phyloP scores from a whole-genome alignment of 2,113 vertebrate genomes.

The Columba livia region DNA sequence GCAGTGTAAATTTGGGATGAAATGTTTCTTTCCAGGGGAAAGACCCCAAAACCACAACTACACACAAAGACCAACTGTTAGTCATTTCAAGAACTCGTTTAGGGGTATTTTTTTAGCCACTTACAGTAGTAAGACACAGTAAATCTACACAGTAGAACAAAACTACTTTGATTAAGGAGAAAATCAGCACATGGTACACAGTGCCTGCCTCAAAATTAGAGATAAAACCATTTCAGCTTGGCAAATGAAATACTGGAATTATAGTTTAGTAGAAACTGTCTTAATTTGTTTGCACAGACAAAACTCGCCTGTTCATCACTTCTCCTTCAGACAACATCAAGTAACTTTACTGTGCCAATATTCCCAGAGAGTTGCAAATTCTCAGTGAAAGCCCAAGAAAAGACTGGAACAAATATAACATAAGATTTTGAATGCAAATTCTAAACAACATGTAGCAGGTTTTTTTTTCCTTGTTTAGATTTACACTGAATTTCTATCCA shows the following conservation, averaged over 20 bases:
- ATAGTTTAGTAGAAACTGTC: neutral
- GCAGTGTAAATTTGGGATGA: neutral
- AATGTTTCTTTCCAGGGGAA: neutral
- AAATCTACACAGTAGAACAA: neutral
- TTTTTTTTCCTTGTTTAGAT: neutral
- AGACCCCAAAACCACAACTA: neutral
- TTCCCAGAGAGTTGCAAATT: neutral
- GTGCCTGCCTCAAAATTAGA: neutral
- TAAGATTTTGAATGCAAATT: neutral
- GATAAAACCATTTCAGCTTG: neutral
- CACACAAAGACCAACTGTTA: neutral
- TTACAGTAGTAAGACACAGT: neutral
- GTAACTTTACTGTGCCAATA: neutral
- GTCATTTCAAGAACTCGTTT: neutral
- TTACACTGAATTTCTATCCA: neutral
- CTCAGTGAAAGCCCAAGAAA: neutral
- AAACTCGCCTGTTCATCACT: neutral
- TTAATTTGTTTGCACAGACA: neutral
- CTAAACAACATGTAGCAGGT: neutral
- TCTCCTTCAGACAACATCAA: neutral
- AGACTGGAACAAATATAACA: fast-evolving
- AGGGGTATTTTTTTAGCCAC: neutral
- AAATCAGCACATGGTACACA: neutral
- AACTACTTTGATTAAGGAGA: neutral
- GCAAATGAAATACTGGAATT: neutral